A percentile compares a stretch with the other conserved stretches of the same genome.
phyloP scores from a whole-genome alignment of 2,113 vertebrate genomes.

The Candoia aspera region DNA sequence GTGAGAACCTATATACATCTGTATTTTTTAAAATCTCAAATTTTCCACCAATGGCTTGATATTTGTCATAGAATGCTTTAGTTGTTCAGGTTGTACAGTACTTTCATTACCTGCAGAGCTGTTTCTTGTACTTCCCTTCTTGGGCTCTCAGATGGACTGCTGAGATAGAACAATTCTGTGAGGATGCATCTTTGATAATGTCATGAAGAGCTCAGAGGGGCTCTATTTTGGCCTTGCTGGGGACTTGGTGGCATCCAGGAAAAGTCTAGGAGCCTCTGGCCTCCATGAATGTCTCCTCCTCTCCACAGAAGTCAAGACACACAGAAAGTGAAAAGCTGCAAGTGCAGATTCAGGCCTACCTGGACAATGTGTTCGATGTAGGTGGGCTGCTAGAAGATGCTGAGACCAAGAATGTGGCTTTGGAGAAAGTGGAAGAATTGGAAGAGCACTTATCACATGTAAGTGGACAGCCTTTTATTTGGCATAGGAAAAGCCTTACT shows the following conservation, averaged over 20 bases:
- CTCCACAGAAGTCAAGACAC: slow-evolving; percentile 88
- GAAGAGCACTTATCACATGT: slow-evolving; percentile 97
- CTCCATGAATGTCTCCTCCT: not conserved
- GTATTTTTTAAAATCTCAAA: not conserved
- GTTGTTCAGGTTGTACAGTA: not conserved
- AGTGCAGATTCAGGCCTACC: slow-evolving; percentile 97
- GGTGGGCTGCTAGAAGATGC: slow-evolving; percentile 95
- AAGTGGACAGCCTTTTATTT: slow-evolving; percentile 54
- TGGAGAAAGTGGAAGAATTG: slow-evolving; percentile 97
- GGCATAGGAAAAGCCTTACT: not conserved
- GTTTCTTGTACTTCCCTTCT: not conserved
- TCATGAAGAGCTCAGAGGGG: not conserved
- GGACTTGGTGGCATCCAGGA: not conserved
- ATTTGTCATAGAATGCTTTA: not conserved
- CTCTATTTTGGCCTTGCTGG: not conserved
- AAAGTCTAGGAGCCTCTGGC: not conserved
- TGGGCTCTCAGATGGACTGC: not conserved
- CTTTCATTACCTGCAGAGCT: not conserved
- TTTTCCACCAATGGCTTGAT: not conserved
- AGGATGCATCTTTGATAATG: not conserved
- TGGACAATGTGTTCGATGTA: slow-evolving; percentile 98
- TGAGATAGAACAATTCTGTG: not conserved
- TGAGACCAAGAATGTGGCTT: slow-evolving; percentile 94
- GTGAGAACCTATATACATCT: not conserved
- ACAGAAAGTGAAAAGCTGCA: slow-evolving; percentile 97